Percentiles rank a stretch among this genome's conserved stretches.
These are phyloP conservation scores for Dasypogon diadema DNA, from an alignment of 2,888 invertebrate species.

Conservation along the genomic window DNA sequence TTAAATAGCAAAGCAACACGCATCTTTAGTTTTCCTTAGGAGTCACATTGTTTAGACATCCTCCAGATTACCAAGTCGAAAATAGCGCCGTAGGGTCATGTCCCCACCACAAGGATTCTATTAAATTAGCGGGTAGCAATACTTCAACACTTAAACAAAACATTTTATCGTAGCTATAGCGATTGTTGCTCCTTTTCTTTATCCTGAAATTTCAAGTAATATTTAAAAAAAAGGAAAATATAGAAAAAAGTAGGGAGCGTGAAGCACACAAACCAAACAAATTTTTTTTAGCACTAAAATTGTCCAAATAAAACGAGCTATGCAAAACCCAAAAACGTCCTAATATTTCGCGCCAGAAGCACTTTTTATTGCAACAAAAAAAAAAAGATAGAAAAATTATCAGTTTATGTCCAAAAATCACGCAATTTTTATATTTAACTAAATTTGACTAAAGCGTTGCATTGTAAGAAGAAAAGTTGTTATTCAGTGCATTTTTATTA, in stretches of 20 bases:
- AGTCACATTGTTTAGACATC: background rate
- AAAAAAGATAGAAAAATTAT: too few species aligned
- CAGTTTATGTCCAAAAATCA: background rate
- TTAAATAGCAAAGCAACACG: background rate
- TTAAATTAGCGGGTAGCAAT: background rate
- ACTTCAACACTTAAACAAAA: background rate
- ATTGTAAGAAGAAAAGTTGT: slow-evolving; percentile 11
- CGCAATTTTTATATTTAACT: background rate
- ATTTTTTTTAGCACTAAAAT: slow-evolving; percentile 6
- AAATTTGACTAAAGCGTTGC: background rate
- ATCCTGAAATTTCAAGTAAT: background rate
- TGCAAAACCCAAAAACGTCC: slow-evolving; percentile 42
- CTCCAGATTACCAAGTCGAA: background rate
- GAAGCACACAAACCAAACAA: background rate
- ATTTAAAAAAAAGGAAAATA: background rate
- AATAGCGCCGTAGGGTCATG: background rate
- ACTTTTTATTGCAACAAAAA: slow-evolving; percentile 36
- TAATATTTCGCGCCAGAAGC: slow-evolving; percentile 34
- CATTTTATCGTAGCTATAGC: background rate
- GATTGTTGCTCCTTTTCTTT: background rate
- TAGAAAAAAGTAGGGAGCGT: background rate
- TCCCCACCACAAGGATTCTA: too few species aligned
- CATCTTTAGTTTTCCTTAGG: background rate
- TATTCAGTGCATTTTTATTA: slow-evolving; percentile 32
- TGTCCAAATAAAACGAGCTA: slow-evolving; percentile 41